phyloP scores from a whole-genome alignment of 2,888 invertebrate genomes.

The Cosmia pyralina region DNA sequence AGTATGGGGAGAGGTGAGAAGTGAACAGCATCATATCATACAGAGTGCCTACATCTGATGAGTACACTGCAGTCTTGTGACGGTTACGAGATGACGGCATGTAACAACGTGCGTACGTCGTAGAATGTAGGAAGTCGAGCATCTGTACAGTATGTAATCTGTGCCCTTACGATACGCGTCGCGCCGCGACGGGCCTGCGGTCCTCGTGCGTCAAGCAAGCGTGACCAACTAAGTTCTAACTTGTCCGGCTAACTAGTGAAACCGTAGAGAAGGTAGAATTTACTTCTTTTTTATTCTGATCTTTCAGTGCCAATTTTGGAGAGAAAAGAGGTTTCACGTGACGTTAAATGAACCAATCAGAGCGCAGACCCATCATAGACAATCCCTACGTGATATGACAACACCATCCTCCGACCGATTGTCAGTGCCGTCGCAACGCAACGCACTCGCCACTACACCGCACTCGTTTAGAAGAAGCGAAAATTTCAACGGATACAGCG shows the following conservation, averaged over 20 bases:
- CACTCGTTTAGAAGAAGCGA: slow-evolving; percentile 83
- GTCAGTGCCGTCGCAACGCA: slow-evolving; percentile 79
- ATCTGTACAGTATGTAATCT: slow-evolving; percentile 49
- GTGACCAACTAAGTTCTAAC: slow-evolving; percentile 50
- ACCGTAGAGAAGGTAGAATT: not conserved
- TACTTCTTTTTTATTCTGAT: not conserved
- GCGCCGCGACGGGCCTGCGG: slow-evolving; percentile 57
- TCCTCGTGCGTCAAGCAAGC: slow-evolving; percentile 53
- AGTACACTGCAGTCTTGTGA: no score
- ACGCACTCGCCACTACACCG: slow-evolving; percentile 68
- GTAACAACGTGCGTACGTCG: slow-evolving; percentile 5
- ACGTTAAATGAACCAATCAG: slow-evolving; percentile 46
- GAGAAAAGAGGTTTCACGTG: slow-evolving; percentile 16
- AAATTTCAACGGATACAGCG: slow-evolving; percentile 88
- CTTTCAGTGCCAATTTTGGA: not conserved
- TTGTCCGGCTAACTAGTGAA: slow-evolving; percentile 37
- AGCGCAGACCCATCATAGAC: slow-evolving; percentile 73
- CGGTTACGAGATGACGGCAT: no score
- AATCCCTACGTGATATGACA: slow-evolving; percentile 70
- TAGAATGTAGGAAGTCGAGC: slow-evolving; percentile 42
- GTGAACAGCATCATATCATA: not conserved
- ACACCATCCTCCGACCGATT: slow-evolving; percentile 90
- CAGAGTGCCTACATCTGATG: not conserved
- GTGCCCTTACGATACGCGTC: slow-evolving; percentile 56
- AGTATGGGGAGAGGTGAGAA: no score